These are phyloP conservation scores for Orgyia antiqua DNA, from an alignment of 2,888 invertebrate species.

Conservation along the genomic window DNA sequence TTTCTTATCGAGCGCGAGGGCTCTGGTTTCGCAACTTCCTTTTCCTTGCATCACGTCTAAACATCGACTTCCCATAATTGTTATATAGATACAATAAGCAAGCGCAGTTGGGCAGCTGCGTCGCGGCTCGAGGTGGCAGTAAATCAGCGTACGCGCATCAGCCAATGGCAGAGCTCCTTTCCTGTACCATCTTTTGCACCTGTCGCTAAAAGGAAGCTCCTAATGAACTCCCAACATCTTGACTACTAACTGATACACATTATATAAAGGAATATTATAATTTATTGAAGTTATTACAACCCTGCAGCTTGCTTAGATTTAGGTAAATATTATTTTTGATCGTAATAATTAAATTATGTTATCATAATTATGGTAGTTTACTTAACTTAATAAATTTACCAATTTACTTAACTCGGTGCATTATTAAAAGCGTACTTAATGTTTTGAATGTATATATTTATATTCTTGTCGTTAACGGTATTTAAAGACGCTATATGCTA, in stretches of 20 bases:
- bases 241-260: slow-evolving; percentile 4
- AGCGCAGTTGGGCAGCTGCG: slow-evolving; percentile 49
- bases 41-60: slow-evolving; percentile 45
- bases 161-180: slow-evolving; percentile 42
- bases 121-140: slow-evolving; percentile 30
- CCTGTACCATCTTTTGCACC: slow-evolving; percentile 50
- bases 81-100: too few relatives aligned
- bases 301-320: background rate
- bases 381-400: too few relatives aligned
- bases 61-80: slow-evolving; percentile 51
- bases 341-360: too few relatives aligned
- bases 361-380: too few relatives aligned
- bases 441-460: too few relatives aligned
- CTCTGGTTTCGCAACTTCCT: slow-evolving; percentile 43
- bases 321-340: too few relatives aligned
- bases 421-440: too few relatives aligned
- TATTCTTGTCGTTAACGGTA: too few relatives aligned
- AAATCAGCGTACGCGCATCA: slow-evolving; percentile 58
- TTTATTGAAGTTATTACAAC: background rate
- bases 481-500: too few relatives aligned
- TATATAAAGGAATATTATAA: slow-evolving; percentile 8
- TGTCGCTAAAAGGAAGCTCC: slow-evolving; percentile 61
- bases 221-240: slow-evolving; percentile 43
- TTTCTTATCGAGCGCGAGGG: slow-evolving; percentile 13
- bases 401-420: too few relatives aligned